Evolutionary conservation across 2,888 invertebrate genomes (phyloP), one percentile per base, ranked within the genome.

Genomic region (Agrotis clavis): DNA sequence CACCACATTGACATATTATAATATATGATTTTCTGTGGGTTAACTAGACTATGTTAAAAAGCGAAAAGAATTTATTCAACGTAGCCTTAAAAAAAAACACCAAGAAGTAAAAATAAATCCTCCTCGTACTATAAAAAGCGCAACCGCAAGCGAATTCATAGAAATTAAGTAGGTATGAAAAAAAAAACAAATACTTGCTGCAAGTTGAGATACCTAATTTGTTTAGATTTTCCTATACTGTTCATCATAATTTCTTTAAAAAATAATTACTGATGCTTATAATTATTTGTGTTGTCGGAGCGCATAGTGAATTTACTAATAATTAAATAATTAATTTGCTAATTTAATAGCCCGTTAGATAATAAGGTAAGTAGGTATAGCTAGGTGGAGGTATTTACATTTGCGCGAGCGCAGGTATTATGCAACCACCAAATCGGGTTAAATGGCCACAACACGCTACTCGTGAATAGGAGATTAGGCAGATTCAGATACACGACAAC

Each of bases 391-490:
- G 18, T 4, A 4, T 25, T 16, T 16, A 41, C 14, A 48, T 50
- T 21, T 70, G 61, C 72, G 70, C 51, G 62, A 70, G 65, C 48
- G 57, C 66, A 63, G 56, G 35, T 53, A 76, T 90, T 88, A 87
- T 85, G 85, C 81, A 89, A 90, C 66, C 66, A 71, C 60, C 74
- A 86, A 89, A 87, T 86, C 77, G 48, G 70, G 87, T 82, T 82
- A 83, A 77, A 84, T 66, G 83, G 83, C 81, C 85, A 77, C 74
- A 83, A 72, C 62, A 63, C 75, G 71, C 76, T 65, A 82, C 68
- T 80, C 18, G 65, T 83, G 77, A 81, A 67, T 83, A 61, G 47
- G 56, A 75, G 50, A 79, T 79, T 70, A 74, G 30, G 48, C 21
- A 73, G 78, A 83, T 81, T 21, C 6, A n/a, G n/a, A n/a, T n/a